phyloP scores from a whole-genome alignment of 1,140 invertebrate species.

The Saxidomus purpurata region DNA sequence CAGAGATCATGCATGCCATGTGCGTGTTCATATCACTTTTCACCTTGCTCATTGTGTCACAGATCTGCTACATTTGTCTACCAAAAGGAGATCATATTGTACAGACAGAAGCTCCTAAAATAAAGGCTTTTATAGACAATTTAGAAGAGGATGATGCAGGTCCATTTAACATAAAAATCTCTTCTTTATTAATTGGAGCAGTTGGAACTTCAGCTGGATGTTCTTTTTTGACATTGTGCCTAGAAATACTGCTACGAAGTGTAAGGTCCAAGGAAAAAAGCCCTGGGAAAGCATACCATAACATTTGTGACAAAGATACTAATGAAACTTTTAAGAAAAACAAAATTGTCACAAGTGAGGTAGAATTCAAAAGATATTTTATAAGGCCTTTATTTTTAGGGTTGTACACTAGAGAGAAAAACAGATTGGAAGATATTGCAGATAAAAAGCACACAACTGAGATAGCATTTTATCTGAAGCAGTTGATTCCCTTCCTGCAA shows the following conservation, averaged over 20 bases:
- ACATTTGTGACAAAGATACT: neutral
- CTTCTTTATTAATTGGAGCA: conserved; percentile 24
- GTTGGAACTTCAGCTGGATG: neutral
- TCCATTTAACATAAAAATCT: conserved; percentile 22
- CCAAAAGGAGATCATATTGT: conserved; percentile 15
- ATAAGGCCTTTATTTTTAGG: neutral
- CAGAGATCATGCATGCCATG: conserved; percentile 39
- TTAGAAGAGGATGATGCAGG: neutral
- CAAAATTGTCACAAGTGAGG: neutral
- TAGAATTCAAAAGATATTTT: neutral
- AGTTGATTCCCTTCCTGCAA: neutral
- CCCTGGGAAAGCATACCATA: conserved; percentile 34
- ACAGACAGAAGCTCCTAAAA: neutral
- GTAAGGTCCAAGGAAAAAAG: conserved; percentile 16
- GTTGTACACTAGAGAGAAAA: neutral
- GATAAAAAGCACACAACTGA: neutral
- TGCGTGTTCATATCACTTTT: conserved; percentile 16
- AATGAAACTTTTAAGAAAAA: neutral
- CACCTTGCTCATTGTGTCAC: neutral
- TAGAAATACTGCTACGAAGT: conserved; percentile 39
- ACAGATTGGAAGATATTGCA: neutral
- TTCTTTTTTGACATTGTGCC: neutral
- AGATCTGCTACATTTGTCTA: conserved; percentile 34
- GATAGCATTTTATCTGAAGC: neutral
- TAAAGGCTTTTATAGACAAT: neutral